These are phyloP conservation scores for Synanthedon myopaeformis DNA, from an alignment of 2,888 invertebrate genomes.

Conservation along the genomic window DNA sequence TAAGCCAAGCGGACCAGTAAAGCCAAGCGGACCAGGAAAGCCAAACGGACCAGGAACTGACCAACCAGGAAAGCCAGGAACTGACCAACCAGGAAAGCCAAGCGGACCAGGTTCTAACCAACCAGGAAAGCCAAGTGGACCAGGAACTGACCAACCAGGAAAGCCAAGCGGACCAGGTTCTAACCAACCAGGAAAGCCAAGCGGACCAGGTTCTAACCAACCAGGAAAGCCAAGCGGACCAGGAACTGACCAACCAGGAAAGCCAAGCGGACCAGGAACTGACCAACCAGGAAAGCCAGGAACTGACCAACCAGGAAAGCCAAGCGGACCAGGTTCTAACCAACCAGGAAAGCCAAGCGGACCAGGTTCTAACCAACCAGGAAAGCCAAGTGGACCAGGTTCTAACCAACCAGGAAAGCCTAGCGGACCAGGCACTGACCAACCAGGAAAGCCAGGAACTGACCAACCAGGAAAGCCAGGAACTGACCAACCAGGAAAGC, in stretches of 20 bases:
- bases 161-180: neutral
- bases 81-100: conserved; percentile 9
- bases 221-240: no score
- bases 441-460: conserved; percentile 10
- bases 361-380: conserved; percentile 7
- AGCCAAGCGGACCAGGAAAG: conserved; percentile 5
- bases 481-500: neutral
- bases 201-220: no score
- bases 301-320: conserved; percentile 3
- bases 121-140: conserved; percentile 10
- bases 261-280: neutral
- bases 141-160: neutral
- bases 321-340: conserved; percentile 7
- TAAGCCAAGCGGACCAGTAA: conserved; percentile 4
- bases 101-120: conserved; percentile 19
- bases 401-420: conserved; percentile 5
- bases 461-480: conserved; percentile 7
- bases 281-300: conserved; percentile 7
- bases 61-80: neutral
- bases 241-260: no score
- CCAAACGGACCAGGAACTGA: no score
- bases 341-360: conserved; percentile 7
- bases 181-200: conserved; percentile 13
- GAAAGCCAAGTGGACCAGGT: conserved; percentile 2
- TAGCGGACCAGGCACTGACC: conserved; percentile 5